A percentile compares a stretch with the other conserved stretches of the same genome.
Evolutionary conservation across 2,113 vertebrate species (phyloP).

Genomic region (Egretta garzetta): DNA sequence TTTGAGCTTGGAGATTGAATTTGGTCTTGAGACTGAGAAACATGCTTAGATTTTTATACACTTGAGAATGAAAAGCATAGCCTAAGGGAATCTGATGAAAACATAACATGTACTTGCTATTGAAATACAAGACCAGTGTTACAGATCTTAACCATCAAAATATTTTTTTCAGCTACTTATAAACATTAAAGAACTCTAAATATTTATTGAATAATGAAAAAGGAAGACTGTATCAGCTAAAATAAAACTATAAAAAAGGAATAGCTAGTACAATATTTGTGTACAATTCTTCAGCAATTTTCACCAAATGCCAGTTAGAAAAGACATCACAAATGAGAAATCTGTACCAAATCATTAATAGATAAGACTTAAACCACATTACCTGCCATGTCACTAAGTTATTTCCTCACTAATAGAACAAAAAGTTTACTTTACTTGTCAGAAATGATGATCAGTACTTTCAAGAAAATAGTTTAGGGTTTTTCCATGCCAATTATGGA

Average conservation of each 20-base stretch:
- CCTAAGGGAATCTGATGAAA: neutral
- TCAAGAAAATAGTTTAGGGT: neutral
- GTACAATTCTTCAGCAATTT: neutral
- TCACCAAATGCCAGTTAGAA: neutral
- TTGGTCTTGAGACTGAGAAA: neutral
- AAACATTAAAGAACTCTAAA: neutral
- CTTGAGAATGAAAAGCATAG: neutral
- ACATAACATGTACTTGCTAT: neutral
- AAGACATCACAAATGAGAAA: neutral
- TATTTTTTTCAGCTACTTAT: neutral
- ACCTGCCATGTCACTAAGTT: neutral
- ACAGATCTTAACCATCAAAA: neutral
- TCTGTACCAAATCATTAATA: neutral
- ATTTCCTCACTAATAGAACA: neutral
- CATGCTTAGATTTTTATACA: neutral
- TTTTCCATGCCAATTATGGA: neutral
- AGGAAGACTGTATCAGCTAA: neutral
- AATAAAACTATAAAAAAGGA: neutral
- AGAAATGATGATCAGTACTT: neutral
- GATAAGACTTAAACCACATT: neutral
- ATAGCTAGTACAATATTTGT: neutral
- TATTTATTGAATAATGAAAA: neutral
- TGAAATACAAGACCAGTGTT: neutral
- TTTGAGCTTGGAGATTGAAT: neutral
- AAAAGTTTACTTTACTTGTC: neutral